Percentiles rank a stretch among this genome's conserved stretches.
These are phyloP conservation scores for Eumeta japonica DNA, from an alignment of 1,140 invertebrate species.

Conservation along the genomic window DNA sequence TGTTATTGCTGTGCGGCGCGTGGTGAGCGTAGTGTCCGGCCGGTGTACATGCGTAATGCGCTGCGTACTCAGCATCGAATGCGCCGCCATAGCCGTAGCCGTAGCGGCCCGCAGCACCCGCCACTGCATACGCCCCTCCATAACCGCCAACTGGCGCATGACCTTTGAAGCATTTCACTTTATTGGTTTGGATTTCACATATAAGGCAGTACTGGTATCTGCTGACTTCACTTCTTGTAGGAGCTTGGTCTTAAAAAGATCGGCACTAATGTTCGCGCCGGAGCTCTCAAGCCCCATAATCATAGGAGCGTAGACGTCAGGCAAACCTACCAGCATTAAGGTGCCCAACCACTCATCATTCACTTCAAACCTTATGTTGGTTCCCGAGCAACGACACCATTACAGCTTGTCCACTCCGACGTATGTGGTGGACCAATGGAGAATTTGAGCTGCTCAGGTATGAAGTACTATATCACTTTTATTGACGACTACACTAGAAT, in stretches of 20 bases:
- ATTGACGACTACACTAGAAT: conserved; percentile 5
- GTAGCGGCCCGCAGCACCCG: conserved; percentile 17
- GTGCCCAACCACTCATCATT: too few species aligned
- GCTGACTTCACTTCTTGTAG: conserved; percentile 3
- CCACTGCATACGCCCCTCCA: too few species aligned
- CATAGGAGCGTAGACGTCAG: background rate
- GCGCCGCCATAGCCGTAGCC: conserved; percentile 28
- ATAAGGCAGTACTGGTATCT: conserved; percentile 6
- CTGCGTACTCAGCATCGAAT: conserved; percentile 24
- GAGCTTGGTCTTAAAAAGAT: conserved; percentile 1
- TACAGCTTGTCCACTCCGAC: conserved; percentile 4
- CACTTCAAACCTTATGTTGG: background rate
- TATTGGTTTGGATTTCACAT: conserved; percentile 8
- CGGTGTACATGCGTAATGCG: conserved; percentile 12
- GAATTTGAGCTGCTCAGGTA: background rate
- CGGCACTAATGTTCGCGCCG: conserved; percentile 4
- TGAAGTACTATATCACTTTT: conserved; percentile 6
- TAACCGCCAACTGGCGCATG: too few species aligned
- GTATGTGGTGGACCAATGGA: conserved; percentile 8
- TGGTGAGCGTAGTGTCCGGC: conserved; percentile 19
- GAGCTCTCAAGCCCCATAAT: conserved; percentile 6
- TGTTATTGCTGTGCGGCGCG: conserved; percentile 10
- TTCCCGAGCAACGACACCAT: background rate
- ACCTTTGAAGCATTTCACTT: too few species aligned
- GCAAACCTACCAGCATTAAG: background rate